A percentile compares a stretch with the other conserved stretches of the same genome.
phyloP scores from a whole-genome alignment of 1,140 invertebrate genomes.

The Agrypnia vestita region DNA sequence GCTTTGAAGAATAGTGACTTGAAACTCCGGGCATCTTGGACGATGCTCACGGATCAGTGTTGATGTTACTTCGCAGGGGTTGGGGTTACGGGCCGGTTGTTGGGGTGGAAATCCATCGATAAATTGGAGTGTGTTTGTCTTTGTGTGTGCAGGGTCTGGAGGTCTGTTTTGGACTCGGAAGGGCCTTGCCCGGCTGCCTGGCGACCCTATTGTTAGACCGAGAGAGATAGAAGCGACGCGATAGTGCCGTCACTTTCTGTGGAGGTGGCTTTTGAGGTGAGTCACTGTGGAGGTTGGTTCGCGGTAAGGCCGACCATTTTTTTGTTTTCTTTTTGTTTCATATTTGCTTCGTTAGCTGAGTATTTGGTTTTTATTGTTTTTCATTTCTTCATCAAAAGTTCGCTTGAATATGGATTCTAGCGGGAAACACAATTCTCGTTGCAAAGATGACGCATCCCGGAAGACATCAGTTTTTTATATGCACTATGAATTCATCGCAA shows the following conservation, averaged over 20 bases:
- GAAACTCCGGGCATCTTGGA: too few species aligned
- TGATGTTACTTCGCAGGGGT: slow-evolving; percentile 2
- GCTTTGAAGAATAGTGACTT: too few species aligned
- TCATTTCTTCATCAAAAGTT: too few species aligned
- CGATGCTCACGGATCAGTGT: neutral
- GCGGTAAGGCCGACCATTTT: slow-evolving; percentile 13
- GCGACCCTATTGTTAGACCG: slow-evolving; percentile 10
- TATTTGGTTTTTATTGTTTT: too few species aligned
- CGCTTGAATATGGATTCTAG: too few species aligned
- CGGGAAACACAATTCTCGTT: too few species aligned
- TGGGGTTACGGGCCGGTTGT: slow-evolving; percentile 29
- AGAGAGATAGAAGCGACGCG: slow-evolving; percentile 31
- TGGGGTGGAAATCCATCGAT: slow-evolving; percentile 53
- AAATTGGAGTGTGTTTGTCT: slow-evolving; percentile 62
- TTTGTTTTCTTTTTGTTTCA: too few species aligned
- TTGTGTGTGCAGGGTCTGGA: slow-evolving; percentile 59
- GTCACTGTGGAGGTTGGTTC: slow-evolving; percentile 10
- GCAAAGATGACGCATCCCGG: too few species aligned
- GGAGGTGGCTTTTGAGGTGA: slow-evolving; percentile 29
- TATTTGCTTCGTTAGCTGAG: too few species aligned
- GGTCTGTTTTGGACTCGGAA: too few species aligned
- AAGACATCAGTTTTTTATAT: too few species aligned
- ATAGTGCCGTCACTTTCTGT: neutral
- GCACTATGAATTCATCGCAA: too few species aligned
- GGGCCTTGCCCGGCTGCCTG: neutral